These are phyloP conservation scores for Clarias laeviceps DNA, from an alignment of 2,797 vertebrate species.

Conservation along the genomic window DNA sequence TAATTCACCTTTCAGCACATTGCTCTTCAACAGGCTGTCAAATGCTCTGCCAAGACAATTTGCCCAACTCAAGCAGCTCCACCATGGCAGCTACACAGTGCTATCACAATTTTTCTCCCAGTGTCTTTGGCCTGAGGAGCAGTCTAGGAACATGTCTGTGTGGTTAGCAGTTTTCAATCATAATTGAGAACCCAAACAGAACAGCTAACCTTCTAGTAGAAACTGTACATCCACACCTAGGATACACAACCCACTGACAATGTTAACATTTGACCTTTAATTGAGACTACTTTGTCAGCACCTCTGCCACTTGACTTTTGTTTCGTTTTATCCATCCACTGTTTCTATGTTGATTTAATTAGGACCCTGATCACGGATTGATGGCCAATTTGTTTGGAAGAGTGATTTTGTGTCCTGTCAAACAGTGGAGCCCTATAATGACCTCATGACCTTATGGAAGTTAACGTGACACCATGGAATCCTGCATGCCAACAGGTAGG, in stretches of 20 bases:
- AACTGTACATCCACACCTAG: background rate
- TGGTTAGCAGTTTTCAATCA: conserved; percentile 8
- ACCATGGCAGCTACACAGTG: conserved; percentile 39
- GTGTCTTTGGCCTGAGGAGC: conserved; percentile 24
- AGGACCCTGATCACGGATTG: too few species aligned
- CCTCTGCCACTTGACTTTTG: background rate
- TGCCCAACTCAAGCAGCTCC: conserved; percentile 56
- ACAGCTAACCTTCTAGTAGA: conserved; percentile 6
- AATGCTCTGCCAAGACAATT: conserved; percentile 63
- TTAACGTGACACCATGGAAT: background rate
- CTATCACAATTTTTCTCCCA: conserved; percentile 41
- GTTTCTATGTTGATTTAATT: background rate
- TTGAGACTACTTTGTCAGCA: background rate
- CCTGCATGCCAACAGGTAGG: background rate
- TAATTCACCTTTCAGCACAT: conserved; percentile 76
- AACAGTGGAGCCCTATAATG: background rate
- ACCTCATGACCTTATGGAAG: background rate
- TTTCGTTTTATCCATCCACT: background rate
- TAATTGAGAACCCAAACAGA: conserved; percentile 4
- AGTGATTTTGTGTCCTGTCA: background rate
- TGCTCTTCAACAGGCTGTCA: conserved; percentile 70
- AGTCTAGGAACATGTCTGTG: conserved; percentile 6
- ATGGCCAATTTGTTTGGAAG: background rate
- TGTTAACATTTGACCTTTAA: background rate
- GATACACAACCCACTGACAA: background rate